Conservation (phyloP, 1,140 invertebrate species). For the Drosophila micromelanica region DNA sequence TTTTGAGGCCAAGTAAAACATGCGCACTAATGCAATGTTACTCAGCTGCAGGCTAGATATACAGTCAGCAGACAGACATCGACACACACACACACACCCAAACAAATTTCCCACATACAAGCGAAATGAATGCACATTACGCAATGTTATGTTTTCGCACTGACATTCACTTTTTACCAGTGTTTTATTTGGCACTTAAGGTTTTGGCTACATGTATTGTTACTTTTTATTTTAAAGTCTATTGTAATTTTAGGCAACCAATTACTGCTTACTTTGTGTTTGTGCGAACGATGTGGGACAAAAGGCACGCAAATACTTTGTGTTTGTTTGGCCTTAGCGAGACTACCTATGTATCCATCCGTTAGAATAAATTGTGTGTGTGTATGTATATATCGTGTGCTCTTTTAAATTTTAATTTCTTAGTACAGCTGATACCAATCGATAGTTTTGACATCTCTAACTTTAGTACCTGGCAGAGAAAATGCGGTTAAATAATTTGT, state of each 20-base stretch:
- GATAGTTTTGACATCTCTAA: slow-evolving; percentile 5
- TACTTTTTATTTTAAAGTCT: neutral
- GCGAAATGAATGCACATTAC: slow-evolving; percentile 60
- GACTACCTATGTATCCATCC: slow-evolving; percentile 52
- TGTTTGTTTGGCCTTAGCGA: slow-evolving; percentile 65
- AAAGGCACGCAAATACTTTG: slow-evolving; percentile 28
- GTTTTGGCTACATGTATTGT: neutral
- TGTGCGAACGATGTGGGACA: slow-evolving; percentile 30
- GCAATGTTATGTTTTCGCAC: slow-evolving; percentile 67
- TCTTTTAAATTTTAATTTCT: slow-evolving; percentile 29
- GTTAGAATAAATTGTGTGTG: slow-evolving; percentile 15
- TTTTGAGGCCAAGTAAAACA: slow-evolving; percentile 63
- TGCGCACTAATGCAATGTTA: slow-evolving; percentile 46
- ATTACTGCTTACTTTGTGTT: slow-evolving; percentile 58
- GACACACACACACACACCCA: slow-evolving; percentile 31
- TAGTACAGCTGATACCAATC: slow-evolving; percentile 33
- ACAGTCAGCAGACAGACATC: slow-evolving; percentile 36
- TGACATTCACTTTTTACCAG: slow-evolving; percentile 35
- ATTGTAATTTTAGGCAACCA: slow-evolving; percentile 9
- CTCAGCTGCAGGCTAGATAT: slow-evolving; percentile 54
- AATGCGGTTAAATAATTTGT: neutral
- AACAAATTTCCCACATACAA: slow-evolving; percentile 14
- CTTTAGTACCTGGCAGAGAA: neutral
- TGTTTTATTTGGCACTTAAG: neutral
- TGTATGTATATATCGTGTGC: slow-evolving; percentile 3